phyloP scores from a whole-genome alignment of 2,797 vertebrate genomes.

The Enteromius fasciolatus region DNA sequence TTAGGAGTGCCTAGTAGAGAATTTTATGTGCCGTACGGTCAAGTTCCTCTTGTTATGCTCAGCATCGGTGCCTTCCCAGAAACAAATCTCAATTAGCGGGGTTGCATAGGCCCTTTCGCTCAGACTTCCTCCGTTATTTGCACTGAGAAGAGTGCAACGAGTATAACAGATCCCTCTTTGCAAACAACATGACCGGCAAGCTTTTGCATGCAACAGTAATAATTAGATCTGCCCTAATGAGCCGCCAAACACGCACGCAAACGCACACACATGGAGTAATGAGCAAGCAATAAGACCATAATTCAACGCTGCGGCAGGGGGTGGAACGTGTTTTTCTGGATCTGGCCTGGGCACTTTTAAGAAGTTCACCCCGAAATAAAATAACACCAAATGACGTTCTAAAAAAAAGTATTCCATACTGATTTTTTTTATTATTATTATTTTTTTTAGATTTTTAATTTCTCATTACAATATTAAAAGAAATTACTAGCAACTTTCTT shows the following conservation, averaged over 20 bases:
- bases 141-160: conserved; percentile 45
- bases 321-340: conserved; percentile 22
- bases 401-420: background rate
- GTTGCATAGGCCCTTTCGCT: background rate
- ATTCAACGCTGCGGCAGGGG: conserved; percentile 33
- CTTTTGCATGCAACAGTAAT: conserved; percentile 71
- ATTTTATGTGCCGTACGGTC: conserved; percentile 41
- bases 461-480: background rate
- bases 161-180: conserved; percentile 41
- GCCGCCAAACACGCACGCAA: conserved; percentile 65
- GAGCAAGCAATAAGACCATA: conserved; percentile 55
- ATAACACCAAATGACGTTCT: background rate
- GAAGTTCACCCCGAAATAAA: background rate
- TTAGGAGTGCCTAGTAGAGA: conserved; percentile 17
- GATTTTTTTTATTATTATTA: background rate
- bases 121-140: conserved; percentile 44
- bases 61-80: conserved; percentile 52
- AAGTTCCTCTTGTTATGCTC: conserved; percentile 53
- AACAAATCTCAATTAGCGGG: conserved; percentile 60
- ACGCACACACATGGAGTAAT: conserved; percentile 48
- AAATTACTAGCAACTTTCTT: background rate
- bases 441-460: background rate
- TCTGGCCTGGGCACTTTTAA: background rate
- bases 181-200: conserved; percentile 63
- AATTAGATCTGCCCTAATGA: conserved; percentile 79